Evolutionary conservation across 1,140 invertebrate species (phyloP), one percentile per base, ranked within the genome.

Genomic region (Bombus waltoni): DNA sequence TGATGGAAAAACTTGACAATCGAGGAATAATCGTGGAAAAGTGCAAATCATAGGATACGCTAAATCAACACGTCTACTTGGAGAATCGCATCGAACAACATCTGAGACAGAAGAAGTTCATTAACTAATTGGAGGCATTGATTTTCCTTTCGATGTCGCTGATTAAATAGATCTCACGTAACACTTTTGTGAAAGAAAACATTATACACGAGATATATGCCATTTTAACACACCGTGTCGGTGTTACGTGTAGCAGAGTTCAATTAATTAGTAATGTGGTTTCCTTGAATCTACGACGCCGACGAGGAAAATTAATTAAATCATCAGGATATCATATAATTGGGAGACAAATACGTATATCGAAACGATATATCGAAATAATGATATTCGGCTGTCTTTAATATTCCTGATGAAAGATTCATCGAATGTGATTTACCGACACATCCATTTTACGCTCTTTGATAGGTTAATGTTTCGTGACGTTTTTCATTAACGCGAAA

Each of bases 41-140:
- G 5, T 18, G 28, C 1, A 25, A 40, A 15, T 40, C 22, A 1
- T 28, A 28, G 25, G 0, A 71, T 15, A 42, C 11, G 38, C 4
- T 71, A 13, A 40, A 40, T 40, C 35, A 71, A 40, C 9, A 28
- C 25, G 18, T 10, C 22, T 9, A 9, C 1, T 38, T 35, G 40
- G 47, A 18, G 22, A 79, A 28, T 5, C 9, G 25, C 10, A 25
- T 53, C 44, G 5, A 70, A 22, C 22, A 53, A 53, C 47, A 53
- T 53, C 47, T 22, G 25, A 35, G n/a, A 57, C 22, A 28, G 35
- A 71, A 6, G 35, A 38, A 72, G 9, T 72, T 75, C 70, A 75
- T 75, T 75, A 66, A 66, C 22, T 82, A 82, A 82, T 82, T 66
- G 72, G 25, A 73, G 28, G 32, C 70, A 35, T 75, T 13, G 80